Conservation (phyloP, 2,888 invertebrate genomes). For the Argyresthia goedartella region DNA sequence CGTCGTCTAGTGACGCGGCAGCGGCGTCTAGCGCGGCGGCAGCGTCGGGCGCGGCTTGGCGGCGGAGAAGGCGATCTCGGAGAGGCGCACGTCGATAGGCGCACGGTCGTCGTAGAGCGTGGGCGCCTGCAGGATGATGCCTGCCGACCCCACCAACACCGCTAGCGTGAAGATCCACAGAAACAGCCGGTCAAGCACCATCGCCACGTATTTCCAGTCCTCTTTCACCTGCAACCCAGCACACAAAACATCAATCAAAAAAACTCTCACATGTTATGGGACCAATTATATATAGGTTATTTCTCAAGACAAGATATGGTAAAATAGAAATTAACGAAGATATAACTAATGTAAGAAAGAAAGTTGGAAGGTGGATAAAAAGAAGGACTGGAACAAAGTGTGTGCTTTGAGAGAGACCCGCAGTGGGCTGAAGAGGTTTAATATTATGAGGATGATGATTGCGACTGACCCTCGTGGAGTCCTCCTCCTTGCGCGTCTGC, state of each 20-base stretch:
- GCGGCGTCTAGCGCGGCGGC: slow-evolving; percentile 1
- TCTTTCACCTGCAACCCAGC: slow-evolving; percentile 90
- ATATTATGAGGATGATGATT: too few relatives aligned
- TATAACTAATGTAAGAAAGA: too few relatives aligned
- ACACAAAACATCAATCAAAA: too few relatives aligned
- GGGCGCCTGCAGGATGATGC: slow-evolving; percentile 95
- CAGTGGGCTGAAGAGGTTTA: too few relatives aligned
- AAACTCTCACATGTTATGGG: too few relatives aligned
- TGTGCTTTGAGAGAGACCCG: too few relatives aligned
- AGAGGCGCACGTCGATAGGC: slow-evolving; percentile 89
- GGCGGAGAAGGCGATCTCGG: slow-evolving; percentile 90
- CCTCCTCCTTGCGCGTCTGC: slow-evolving; percentile 89
- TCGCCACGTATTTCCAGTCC: slow-evolving; percentile 99
- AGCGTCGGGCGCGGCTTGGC: slow-evolving; percentile 71
- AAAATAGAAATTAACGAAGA: too few relatives aligned
- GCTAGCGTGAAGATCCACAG: slow-evolving; percentile 98
- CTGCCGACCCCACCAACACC: slow-evolving; percentile 93
- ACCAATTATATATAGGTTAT: too few relatives aligned
- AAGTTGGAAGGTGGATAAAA: too few relatives aligned
- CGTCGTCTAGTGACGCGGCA: not conserved
- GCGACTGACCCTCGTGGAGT: slow-evolving; percentile 73
- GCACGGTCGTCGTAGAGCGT: slow-evolving; percentile 93
- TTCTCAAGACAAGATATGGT: too few relatives aligned
- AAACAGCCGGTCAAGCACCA: slow-evolving; percentile 97
- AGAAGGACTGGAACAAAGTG: too few relatives aligned